Percentiles rank a stretch among this genome's conserved stretches.
These are phyloP conservation scores for Dorcus parallelipipedus DNA, from an alignment of 2,888 invertebrate species.

Conservation along the genomic window DNA sequence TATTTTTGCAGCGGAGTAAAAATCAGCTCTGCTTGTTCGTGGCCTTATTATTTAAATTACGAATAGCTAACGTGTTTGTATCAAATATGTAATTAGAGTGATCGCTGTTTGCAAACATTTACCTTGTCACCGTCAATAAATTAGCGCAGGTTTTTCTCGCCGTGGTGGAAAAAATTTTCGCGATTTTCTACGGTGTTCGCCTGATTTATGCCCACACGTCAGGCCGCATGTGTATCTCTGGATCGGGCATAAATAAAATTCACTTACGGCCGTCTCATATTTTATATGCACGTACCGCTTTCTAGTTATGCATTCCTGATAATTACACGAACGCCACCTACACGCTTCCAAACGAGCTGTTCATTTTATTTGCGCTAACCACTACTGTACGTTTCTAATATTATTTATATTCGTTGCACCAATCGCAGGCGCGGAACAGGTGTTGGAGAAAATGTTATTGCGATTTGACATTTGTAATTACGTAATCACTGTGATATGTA, in stretches of 20 bases:
- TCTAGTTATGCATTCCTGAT: slow-evolving; percentile 43
- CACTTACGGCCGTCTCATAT: slow-evolving; percentile 10
- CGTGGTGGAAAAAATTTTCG: neutral
- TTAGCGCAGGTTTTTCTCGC: neutral
- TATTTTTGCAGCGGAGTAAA: neutral
- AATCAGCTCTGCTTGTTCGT: neutral
- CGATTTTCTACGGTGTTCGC: neutral
- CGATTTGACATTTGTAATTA: slow-evolving; percentile 22
- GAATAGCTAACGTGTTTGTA: neutral
- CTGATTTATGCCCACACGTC: neutral
- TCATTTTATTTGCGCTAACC: slow-evolving; percentile 18
- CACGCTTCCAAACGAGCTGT: slow-evolving; percentile 23
- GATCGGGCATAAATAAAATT: slow-evolving; percentile 15
- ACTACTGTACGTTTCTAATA: slow-evolving; percentile 17
- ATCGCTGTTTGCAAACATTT: neutral
- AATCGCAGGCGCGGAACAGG: slow-evolving; percentile 36
- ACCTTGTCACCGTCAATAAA: neutral
- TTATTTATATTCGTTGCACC: slow-evolving; percentile 32
- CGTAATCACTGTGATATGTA: slow-evolving; percentile 11
- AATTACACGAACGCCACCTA: slow-evolving; percentile 42
- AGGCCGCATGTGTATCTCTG: slow-evolving; percentile 10
- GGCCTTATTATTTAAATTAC: neutral
- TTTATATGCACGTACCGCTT: slow-evolving; percentile 33
- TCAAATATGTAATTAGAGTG: neutral
- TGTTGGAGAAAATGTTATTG: slow-evolving; percentile 38